Evolutionary conservation across 2,888 invertebrate genomes (phyloP).

Genomic region (Dasypogon diadema): DNA sequence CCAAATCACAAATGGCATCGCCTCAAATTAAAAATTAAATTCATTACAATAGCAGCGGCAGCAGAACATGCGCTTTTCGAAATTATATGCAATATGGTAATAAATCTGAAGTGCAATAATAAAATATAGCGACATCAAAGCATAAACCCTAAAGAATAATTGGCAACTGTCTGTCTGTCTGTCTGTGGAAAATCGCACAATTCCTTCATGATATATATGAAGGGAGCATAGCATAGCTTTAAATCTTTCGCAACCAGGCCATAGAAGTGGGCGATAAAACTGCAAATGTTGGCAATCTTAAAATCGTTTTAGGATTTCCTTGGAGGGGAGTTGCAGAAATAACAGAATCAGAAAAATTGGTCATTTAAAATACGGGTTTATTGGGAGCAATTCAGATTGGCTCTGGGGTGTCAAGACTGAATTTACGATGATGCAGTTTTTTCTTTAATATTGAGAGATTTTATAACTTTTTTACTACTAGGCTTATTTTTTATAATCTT

Average conservation of each 20-base stretch:
- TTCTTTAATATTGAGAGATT: no score
- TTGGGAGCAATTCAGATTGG: no score
- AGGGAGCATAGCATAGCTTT: neutral
- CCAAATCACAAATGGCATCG: no score
- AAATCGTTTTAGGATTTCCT: neutral
- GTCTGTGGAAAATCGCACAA: neutral
- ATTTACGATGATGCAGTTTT: no score
- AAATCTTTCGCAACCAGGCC: neutral
- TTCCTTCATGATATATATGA: neutral
- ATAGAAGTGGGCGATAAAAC: slow-evolving; percentile 27
- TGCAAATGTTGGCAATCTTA: slow-evolving; percentile 20
- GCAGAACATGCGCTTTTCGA: slow-evolving; percentile 19
- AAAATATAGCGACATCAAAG: neutral
- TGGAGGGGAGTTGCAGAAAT: neutral
- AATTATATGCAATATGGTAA: neutral
- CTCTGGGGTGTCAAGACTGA: no score
- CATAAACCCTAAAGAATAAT: slow-evolving; percentile 9
- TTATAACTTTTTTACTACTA: no score
- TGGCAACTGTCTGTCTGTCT: slow-evolving; percentile 14
- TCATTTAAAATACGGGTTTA: no score
- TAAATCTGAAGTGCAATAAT: slow-evolving; percentile 9
- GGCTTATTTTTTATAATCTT: no score
- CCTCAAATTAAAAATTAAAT: neutral
- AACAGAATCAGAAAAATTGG: no score
- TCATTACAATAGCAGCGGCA: neutral